Evolutionary conservation across 2,888 invertebrate species (phyloP), one percentile per base, ranked within the genome.

Genomic region (Dicyrtoma fusca): DNA sequence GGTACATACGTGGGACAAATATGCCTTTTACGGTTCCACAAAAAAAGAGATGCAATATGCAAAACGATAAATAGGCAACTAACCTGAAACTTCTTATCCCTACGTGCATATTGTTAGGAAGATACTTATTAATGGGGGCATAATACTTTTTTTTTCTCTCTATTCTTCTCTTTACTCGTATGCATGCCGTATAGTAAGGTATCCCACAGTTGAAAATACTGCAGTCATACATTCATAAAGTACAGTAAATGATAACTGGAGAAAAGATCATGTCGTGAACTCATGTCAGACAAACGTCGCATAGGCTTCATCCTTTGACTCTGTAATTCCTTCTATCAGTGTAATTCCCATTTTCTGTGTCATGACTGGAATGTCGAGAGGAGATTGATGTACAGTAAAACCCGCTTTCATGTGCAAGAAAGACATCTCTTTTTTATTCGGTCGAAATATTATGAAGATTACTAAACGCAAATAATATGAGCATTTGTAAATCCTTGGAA

Each of bases 321-420:
- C 57, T 26, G 14, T 25, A 57, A 57, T 57, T 57, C 57, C 26
- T 57, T 13, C 57, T 25, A 11, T 14, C 4, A 34, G 34, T 8
- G 34, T 34, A 34, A 34, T 34, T 34, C 34, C 34, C 34, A 34
- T 34, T 34, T 34, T 34, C 34, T 34, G 34, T 34, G 34, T 34
- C 44, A 14, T 23, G 62, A 62, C n/a, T n/a, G 6, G 6, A 45
- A 74, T 71, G 71, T 74, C 69, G 71, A 75, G 74, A 73, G 69
- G 53, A 26, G 53, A 23, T 34, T 34, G 34, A 3, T 34, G 4
- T n/a, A n/a, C n/a, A n/a, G n/a, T 34, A 34, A 34, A 34, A 34
- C 34, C n/a, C 34, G 34, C 34, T 34, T 34, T 34, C 8, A 34
- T 34, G 34, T 34, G 4, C 34, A 34, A 34, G 8, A 34, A 34